Percentiles rank a stretch among this genome's conserved stretches.
phyloP scores from a whole-genome alignment of 64 coral and sea anemone species.

The Stylophora pistillata region DNA sequence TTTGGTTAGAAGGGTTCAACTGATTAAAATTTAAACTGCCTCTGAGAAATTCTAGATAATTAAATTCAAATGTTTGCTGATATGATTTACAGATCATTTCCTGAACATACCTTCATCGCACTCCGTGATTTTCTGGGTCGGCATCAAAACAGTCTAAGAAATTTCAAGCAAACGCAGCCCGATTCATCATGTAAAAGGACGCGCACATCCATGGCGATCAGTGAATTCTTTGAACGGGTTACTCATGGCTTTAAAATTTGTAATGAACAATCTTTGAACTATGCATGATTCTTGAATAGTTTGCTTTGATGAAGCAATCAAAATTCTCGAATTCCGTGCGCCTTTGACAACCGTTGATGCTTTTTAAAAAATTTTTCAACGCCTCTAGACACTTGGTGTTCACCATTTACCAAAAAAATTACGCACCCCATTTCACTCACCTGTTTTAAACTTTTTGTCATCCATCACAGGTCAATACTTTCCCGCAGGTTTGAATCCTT shows the following conservation, averaged over 20 bases:
- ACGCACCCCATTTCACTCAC: conserved; percentile 17
- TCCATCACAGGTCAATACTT: background rate
- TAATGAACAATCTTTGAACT: background rate
- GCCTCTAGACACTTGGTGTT: background rate
- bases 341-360: background rate
- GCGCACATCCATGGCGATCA: background rate
- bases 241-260: background rate
- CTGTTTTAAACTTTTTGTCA: conserved; percentile 6
- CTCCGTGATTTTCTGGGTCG: background rate
- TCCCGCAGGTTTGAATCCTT: background rate
- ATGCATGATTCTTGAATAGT: background rate
- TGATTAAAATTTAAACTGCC: background rate
- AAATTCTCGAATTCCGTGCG: background rate
- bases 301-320: background rate
- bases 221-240: conserved; percentile 8
- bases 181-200: background rate
- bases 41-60: background rate
- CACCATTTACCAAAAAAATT: background rate
- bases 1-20: background rate
- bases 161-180: background rate
- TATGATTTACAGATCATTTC: background rate
- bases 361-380: conserved; percentile 1
- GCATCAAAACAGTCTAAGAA: background rate
- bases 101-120: conserved; percentile 16
- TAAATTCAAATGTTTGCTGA: background rate